phyloP scores from a whole-genome alignment of 2,888 invertebrate genomes.

The Craniophora ligustri region DNA sequence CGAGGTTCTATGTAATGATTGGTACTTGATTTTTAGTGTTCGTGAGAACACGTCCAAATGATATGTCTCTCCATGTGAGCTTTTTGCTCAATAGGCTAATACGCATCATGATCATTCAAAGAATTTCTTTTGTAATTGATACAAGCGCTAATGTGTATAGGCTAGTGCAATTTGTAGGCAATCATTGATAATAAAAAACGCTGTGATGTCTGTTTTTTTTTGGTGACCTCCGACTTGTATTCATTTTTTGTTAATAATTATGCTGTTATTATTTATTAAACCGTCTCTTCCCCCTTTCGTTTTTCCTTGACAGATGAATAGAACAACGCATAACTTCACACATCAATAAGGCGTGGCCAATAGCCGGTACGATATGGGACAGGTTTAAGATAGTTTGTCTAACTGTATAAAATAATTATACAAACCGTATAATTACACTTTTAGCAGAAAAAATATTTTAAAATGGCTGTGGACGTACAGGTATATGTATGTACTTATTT shows the following conservation, averaged over 20 bases:
- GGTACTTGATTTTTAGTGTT: conserved; percentile 80
- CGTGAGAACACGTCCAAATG: conserved; percentile 84
- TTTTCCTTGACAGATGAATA: conserved; percentile 19
- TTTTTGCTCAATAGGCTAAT: conserved; percentile 75
- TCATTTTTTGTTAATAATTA: conserved; percentile 32
- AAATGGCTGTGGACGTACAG: no score
- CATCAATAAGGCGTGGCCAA: conserved; percentile 6
- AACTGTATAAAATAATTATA: not conserved
- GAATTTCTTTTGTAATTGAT: conserved; percentile 71
- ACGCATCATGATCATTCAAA: conserved; percentile 67
- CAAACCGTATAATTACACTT: not conserved
- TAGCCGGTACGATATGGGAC: conserved; percentile 6
- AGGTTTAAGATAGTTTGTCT: not conserved
- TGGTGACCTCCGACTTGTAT: conserved; percentile 50
- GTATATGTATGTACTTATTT: no score
- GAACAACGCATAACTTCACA: conserved; percentile 12
- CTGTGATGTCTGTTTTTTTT: conserved; percentile 43
- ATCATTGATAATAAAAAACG: conserved; percentile 58
- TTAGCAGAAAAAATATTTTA: no score
- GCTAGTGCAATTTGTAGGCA: conserved; percentile 57
- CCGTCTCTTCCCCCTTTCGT: conserved; percentile 33
- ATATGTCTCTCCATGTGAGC: conserved; percentile 76
- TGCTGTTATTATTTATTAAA: conserved; percentile 27
- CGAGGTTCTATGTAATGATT: conserved; percentile 82
- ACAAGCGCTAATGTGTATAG: conserved; percentile 66